Percentiles rank a stretch among this genome's conserved stretches.
Conservation (phyloP, 1,140 invertebrate genomes). For the Holotrichia oblita region DNA sequence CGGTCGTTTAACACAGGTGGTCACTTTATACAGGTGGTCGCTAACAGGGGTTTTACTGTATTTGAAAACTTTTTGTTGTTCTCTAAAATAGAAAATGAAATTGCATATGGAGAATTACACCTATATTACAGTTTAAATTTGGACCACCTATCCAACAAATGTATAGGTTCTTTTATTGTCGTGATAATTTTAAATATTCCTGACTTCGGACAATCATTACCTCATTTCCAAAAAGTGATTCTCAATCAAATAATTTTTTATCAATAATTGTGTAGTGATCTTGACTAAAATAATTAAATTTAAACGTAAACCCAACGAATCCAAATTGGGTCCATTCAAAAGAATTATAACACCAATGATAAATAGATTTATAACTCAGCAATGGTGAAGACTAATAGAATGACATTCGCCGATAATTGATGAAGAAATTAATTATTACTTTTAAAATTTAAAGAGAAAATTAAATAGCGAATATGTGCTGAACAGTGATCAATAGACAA, state of each 20-base stretch:
- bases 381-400: not conserved
- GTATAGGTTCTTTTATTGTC: too few relatives aligned
- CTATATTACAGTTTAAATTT: not conserved
- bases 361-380: not conserved
- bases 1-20: too few relatives aligned
- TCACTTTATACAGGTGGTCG: too few relatives aligned
- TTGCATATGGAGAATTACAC: too few relatives aligned
- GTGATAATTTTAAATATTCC: not conserved
- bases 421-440: not conserved
- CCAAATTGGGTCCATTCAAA: conserved; percentile 23
- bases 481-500: not conserved
- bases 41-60: too few relatives aligned
- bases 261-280: not conserved
- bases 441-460: not conserved
- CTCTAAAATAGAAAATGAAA: too few relatives aligned
- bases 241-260: not conserved
- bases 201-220: not conserved
- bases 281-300: not conserved
- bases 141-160: too few relatives aligned
- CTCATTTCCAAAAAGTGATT: conserved; percentile 5
- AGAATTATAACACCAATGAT: conserved; percentile 25
- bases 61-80: not conserved
- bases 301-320: conserved; percentile 24
- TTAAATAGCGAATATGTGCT: not conserved
- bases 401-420: not conserved